Conservation (phyloP, 2,113 vertebrate species). For the Nothoprocta perdicaria region DNA sequence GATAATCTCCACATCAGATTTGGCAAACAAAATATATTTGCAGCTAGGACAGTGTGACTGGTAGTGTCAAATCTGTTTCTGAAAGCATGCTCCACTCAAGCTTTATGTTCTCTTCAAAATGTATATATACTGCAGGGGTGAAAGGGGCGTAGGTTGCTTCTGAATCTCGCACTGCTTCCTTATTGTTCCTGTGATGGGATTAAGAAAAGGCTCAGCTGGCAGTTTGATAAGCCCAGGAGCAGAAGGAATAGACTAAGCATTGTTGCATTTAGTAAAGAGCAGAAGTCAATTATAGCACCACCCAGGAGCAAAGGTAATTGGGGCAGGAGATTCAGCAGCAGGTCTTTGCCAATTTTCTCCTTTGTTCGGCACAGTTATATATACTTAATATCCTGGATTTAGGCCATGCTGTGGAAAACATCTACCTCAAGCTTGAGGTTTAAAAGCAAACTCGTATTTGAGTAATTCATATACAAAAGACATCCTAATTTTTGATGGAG, state of each 20-base stretch:
- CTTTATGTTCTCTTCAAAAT: not conserved
- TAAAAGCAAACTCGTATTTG: slow-evolving; percentile 6
- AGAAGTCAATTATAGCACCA: slow-evolving; percentile 30
- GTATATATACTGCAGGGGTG: rapidly evolving
- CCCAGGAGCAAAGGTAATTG: not conserved
- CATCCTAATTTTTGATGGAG: not conserved
- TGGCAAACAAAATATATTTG: not conserved
- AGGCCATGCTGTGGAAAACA: not conserved
- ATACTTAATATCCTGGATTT: not conserved
- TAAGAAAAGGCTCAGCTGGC: slow-evolving; percentile 30
- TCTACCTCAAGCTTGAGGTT: not conserved
- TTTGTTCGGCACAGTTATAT: not conserved
- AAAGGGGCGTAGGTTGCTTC: not conserved
- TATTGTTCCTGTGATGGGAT: not conserved
- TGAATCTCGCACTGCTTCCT: not conserved
- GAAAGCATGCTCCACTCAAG: rapidly evolving
- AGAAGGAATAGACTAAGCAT: slow-evolving; percentile 3
- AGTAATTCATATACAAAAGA: slow-evolving; percentile 41
- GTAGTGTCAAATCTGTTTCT: not conserved
- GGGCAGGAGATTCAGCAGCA: not conserved
- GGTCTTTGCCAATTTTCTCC: not conserved
- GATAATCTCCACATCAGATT: not conserved
- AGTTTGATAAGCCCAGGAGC: not conserved
- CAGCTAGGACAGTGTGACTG: not conserved
- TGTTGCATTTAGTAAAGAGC: not conserved